Percentiles rank a stretch among this genome's conserved stretches.
phyloP scores from a whole-genome alignment of 1,140 invertebrate genomes.

The Diploscapter pachys region DNA sequence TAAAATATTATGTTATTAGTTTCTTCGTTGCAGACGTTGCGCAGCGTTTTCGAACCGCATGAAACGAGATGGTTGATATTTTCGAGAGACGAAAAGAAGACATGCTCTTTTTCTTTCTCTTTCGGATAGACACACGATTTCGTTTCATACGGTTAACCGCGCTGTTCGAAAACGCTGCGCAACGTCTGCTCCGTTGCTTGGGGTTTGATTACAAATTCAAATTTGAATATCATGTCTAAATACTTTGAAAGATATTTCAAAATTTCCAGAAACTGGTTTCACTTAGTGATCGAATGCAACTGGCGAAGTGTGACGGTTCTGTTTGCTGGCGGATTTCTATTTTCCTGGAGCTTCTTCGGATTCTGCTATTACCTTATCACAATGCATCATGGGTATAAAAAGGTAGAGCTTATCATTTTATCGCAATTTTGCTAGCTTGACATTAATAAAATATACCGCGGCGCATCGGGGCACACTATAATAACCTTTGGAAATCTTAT shows the following conservation, averaged over 20 bases:
- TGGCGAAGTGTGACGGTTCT: constrained; percentile 63
- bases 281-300: constrained; percentile 52
- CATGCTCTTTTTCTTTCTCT: no score
- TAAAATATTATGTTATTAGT: neutral
- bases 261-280: constrained; percentile 56
- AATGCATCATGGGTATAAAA: constrained; percentile 33
- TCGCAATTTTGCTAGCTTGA: neutral
- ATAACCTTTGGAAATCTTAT: constrained; percentile 62
- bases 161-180: neutral
- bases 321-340: constrained; percentile 62
- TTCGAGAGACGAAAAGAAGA: no score
- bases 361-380: constrained; percentile 64
- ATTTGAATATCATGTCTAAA: constrained; percentile 11
- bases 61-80: neutral
- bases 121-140: neutral
- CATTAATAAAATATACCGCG: constrained; percentile 25
- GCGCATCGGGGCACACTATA: constrained; percentile 61
- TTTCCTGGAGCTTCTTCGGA: constrained; percentile 64
- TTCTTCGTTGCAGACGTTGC: neutral
- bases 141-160: neutral
- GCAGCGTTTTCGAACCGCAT: neutral
- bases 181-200: neutral
- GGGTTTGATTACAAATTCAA: neutral
- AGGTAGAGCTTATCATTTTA: constrained; percentile 1
- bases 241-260: constrained; percentile 13